Conservation (phyloP, 2,888 invertebrate genomes). For the Mesochorus sp. region DNA sequence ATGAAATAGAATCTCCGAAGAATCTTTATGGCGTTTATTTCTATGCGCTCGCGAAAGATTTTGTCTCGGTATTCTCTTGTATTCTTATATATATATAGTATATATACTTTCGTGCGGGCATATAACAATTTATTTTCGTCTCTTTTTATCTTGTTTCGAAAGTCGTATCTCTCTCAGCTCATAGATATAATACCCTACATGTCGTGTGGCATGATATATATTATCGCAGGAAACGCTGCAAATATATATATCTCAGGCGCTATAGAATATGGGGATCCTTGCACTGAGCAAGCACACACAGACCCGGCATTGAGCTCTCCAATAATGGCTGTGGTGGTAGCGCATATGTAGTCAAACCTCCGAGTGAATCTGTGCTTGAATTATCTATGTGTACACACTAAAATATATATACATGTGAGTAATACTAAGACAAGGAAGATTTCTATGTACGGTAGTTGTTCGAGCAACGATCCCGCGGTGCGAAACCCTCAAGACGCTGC, state of each 20-base stretch:
- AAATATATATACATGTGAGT: constrained; percentile 21
- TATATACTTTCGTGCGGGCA: neutral
- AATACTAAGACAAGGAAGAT: too few relatives aligned
- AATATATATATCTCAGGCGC: constrained; percentile 52
- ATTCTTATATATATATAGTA: neutral
- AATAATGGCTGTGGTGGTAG: constrained; percentile 5
- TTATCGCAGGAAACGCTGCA: constrained; percentile 50
- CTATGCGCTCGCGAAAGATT: constrained; percentile 5
- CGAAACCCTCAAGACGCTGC: constrained; percentile 6
- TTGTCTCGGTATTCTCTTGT: too few relatives aligned
- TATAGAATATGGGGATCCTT: constrained; percentile 33
- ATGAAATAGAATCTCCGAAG: constrained; percentile 39
- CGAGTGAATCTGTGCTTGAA: constrained; percentile 48
- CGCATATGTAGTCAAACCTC: too few relatives aligned
- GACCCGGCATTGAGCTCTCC: constrained; percentile 24
- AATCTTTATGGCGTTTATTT: constrained; percentile 34
- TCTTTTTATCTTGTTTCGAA: constrained; percentile 13
- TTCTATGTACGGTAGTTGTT: constrained; percentile 38
- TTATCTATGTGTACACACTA: neutral
- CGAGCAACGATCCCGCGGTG: constrained; percentile 19
- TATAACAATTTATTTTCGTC: constrained; percentile 37
- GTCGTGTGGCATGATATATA: constrained; percentile 55
- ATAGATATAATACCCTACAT: constrained; percentile 27
- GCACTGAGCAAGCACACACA: constrained; percentile 16
- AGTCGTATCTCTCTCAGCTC: constrained; percentile 43